Percentiles rank a stretch among this genome's conserved stretches.
Evolutionary conservation across 2,113 vertebrate genomes (phyloP).

Genomic region (Trematomus loennbergii): DNA sequence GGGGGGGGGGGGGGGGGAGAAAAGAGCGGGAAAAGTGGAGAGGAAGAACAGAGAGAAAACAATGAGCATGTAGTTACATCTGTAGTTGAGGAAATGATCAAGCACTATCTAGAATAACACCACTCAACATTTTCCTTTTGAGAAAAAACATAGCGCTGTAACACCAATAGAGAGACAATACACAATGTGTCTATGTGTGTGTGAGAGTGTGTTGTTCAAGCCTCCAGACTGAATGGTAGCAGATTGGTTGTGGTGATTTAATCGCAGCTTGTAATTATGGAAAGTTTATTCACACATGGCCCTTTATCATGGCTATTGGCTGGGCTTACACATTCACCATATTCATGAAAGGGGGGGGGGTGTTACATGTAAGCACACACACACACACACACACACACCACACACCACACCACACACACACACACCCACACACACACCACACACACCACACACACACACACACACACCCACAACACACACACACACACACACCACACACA

Average conservation of each 20-base stretch:
- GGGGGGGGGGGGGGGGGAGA: constrained; percentile 9
- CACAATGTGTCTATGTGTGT: background rate
- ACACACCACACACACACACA: no score
- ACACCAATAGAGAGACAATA: background rate
- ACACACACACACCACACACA: no score
- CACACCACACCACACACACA: no score
- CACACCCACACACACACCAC: no score
- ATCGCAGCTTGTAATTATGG: constrained; percentile 54
- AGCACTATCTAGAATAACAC: background rate
- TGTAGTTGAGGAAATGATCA: constrained; percentile 17
- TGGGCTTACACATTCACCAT: constrained; percentile 55
- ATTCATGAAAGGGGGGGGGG: constrained; percentile 48
- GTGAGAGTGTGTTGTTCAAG: background rate
- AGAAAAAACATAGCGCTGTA: background rate
- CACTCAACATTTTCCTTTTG: background rate
- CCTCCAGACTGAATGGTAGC: constrained; percentile 26
- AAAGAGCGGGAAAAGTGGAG: constrained; percentile 12
- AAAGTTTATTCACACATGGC: constrained; percentile 47
- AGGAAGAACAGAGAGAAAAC: background rate
- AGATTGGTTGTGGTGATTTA: constrained; percentile 51
- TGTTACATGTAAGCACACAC: no score
- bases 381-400: no score
- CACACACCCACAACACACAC: no score
- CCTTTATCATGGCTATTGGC: constrained; percentile 66
- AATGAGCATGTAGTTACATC: constrained; percentile 13